Evolutionary conservation across 2,797 vertebrate species (phyloP).

Genomic region (Catharus ustulatus): DNA sequence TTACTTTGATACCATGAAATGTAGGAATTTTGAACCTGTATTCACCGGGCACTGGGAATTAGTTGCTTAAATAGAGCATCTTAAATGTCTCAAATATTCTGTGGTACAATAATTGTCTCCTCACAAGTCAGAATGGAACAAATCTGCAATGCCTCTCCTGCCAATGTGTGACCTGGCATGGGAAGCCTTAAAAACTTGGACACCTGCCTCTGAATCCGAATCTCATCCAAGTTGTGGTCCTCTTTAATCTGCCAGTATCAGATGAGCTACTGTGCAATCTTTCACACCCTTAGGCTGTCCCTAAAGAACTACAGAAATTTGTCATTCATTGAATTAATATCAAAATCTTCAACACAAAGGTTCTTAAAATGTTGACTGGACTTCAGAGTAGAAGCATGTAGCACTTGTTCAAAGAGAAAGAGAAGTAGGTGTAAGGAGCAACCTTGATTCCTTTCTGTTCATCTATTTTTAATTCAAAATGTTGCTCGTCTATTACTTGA

Average conservation of each 20-base stretch:
- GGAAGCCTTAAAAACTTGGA: background rate
- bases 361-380: background rate
- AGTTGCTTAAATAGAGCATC: background rate
- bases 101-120: background rate
- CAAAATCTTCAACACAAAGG: background rate
- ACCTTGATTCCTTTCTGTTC: background rate
- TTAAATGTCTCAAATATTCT: background rate
- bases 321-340: background rate
- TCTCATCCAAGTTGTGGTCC: background rate
- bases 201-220: background rate
- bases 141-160: background rate
- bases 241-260: background rate
- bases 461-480: conserved; percentile 5
- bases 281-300: background rate
- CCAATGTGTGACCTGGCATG: background rate
- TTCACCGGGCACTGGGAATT: background rate
- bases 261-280: background rate
- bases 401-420: background rate
- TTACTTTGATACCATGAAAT: background rate
- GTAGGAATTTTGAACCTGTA: background rate
- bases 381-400: background rate
- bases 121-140: background rate
- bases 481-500: background rate
- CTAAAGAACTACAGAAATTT: background rate
- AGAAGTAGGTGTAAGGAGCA: background rate